phyloP scores from a whole-genome alignment of 2,888 invertebrate species.

The Bugula neritina region DNA sequence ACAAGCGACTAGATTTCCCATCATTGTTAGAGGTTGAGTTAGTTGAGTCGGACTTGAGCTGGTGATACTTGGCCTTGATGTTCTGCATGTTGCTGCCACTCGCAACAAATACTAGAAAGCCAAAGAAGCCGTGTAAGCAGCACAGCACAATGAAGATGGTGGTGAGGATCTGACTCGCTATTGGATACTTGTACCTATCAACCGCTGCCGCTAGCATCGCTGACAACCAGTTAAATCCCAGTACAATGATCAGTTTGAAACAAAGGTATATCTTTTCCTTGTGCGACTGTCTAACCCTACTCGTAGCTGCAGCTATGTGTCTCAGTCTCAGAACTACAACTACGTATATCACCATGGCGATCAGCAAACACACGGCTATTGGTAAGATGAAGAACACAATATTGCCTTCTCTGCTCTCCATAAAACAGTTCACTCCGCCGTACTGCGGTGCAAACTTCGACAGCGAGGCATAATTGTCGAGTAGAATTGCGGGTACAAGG shows the following conservation, averaged over 20 bases:
- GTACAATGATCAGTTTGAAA: not conserved
- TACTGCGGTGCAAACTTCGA: not conserved
- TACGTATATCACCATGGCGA: constrained; percentile 9
- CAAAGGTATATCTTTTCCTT: constrained; percentile 19
- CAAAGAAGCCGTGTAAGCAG: constrained; percentile 21
- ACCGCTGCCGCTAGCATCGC: not conserved
- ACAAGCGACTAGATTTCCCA: not conserved
- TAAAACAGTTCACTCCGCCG: not conserved
- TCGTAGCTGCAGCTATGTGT: constrained; percentile 18
- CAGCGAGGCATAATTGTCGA: not conserved
- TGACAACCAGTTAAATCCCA: constrained; percentile 6
- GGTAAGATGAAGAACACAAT: constrained; percentile 5
- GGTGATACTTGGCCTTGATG: not conserved
- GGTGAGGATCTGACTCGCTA: not conserved
- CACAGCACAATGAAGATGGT: constrained; percentile 10
- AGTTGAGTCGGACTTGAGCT: not conserved
- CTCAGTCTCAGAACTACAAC: not conserved
- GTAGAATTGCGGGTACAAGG: not conserved
- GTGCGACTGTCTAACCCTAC: constrained; percentile 13
- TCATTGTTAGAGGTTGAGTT: not conserved
- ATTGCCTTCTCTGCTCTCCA: constrained; percentile 12
- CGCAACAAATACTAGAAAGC: constrained; percentile 15
- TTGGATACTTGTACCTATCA: not conserved
- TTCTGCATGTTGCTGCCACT: constrained; percentile 17
- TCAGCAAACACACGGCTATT: not conserved